Base-by-base conservation (phyloP, 2,113 vertebrate species). In the Ginglymostoma cirratum region DNA sequence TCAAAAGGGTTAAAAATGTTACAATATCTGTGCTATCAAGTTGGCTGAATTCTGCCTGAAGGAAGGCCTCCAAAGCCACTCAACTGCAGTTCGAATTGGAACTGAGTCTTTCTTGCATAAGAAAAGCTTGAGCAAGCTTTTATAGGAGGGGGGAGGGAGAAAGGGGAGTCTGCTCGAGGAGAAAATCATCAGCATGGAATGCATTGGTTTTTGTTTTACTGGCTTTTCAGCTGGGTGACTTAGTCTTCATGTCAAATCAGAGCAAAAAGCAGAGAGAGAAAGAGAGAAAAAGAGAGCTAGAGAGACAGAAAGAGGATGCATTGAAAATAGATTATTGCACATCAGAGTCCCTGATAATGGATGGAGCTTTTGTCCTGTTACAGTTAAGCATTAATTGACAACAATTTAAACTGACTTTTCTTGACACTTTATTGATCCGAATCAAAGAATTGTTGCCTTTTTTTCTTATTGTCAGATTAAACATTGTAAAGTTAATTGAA, bases 191-290 rank as follows among this genome's bases (percentile, higher is more conserved):
- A 52, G 69, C 42, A 95, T 76, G 67, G 42, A 95, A 95, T 23
- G 5, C 67, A 95, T 30, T 95, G 69, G 67, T 52, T 95, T 94
- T 94, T 70, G n/a, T 94, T 94, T 70, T 94, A 70, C 92, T 94
- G 92, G 92, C 92, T 94, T 94, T 95, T 95, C 94, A 95, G 94
- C 67, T 95, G 94, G 94, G 94, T 95, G 94, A 95, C 94, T 69
- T 72, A 61, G 94, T 95, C 94, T 95, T 95, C 94, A 95, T 72
- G 94, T 95, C 94, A 95, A 95, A 95, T 95, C 94, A 95, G 42
- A 95, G 69, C 66, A 95, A 72, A 92, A 70, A 48, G 24, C 94
- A 52, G 69, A 72, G 94, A 69, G 34, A 72, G 94, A 95, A 14
- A n/a, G 92, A 94, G 67, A 95, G 48, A 48, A 3, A 48, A 15